Evolutionary conservation across 2,797 vertebrate genomes (phyloP).

Genomic region (Microhierax caerulescens): DNA sequence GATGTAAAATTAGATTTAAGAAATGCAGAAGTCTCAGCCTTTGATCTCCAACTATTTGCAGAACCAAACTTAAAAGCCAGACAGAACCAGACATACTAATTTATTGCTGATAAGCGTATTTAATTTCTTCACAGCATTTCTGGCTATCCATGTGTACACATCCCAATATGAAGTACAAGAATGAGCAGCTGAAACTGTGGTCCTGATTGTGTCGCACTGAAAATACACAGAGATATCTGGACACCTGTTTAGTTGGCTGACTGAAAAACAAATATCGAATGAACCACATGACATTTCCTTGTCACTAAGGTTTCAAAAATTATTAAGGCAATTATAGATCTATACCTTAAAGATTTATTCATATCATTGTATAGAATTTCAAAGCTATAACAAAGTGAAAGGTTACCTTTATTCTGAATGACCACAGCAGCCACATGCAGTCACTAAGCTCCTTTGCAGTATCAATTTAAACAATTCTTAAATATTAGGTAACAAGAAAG

Average conservation of each 20-base stretch:
- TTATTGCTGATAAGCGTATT: background rate
- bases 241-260: background rate
- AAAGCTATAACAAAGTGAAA: background rate
- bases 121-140: background rate
- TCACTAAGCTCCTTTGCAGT: background rate
- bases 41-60: background rate
- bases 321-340: background rate
- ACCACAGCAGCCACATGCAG: background rate
- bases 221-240: background rate
- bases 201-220: background rate
- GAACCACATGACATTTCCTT: background rate
- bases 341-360: background rate
- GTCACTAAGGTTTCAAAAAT: background rate
- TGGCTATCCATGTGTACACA: background rate
- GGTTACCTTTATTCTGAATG: background rate
- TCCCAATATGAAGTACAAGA: background rate
- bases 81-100: background rate
- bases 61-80: background rate
- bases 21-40: background rate
- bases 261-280: background rate
- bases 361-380: background rate
- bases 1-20: background rate
- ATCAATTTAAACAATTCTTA: background rate
- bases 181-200: background rate
- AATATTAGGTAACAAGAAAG: background rate